phyloP scores from a whole-genome alignment of 2,113 vertebrate species.

The Silurus meridionalis region DNA sequence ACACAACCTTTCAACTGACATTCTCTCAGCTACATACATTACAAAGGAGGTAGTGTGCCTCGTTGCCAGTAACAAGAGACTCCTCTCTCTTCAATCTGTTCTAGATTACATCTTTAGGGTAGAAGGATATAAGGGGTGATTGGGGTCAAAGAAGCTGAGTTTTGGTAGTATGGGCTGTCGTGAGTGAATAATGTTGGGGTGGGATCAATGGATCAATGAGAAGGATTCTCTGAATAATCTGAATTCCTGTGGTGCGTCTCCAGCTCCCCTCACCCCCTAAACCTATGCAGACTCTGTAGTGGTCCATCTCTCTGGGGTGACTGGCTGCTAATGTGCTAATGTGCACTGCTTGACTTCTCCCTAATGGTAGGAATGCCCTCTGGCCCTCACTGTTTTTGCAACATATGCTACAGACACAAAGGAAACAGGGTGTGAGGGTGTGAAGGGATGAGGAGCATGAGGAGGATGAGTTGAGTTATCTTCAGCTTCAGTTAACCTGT shows the following conservation, averaged over 20 bases:
- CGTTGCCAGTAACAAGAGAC: conserved; percentile 32
- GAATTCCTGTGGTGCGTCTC: conserved; percentile 62
- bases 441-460: conserved; percentile 8
- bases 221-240: conserved; percentile 63
- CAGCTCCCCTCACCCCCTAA: conserved; percentile 1
- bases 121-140: background rate
- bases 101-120: conserved; percentile 50
- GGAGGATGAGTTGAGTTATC: conserved; percentile 36
- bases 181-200: conserved; percentile 49
- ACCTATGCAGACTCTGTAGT: conserved; percentile 34
- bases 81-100: conserved; percentile 52
- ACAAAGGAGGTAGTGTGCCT: conserved; percentile 56
- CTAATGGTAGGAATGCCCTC: conserved; percentile 57
- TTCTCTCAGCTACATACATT: conserved; percentile 37
- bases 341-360: conserved; percentile 57
- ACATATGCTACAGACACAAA: conserved; percentile 66
- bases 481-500: conserved; percentile 53
- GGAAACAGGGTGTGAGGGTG: conserved; percentile 29
- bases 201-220: conserved; percentile 50
- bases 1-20: conserved; percentile 28
- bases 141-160: conserved; percentile 14
- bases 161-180: conserved; percentile 1
- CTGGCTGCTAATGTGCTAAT: conserved; percentile 57
- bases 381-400: conserved; percentile 57
- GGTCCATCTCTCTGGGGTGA: conserved; percentile 52